Evolutionary conservation across 2,113 vertebrate species (phyloP).

Genomic region (Callaeas wilsoni): DNA sequence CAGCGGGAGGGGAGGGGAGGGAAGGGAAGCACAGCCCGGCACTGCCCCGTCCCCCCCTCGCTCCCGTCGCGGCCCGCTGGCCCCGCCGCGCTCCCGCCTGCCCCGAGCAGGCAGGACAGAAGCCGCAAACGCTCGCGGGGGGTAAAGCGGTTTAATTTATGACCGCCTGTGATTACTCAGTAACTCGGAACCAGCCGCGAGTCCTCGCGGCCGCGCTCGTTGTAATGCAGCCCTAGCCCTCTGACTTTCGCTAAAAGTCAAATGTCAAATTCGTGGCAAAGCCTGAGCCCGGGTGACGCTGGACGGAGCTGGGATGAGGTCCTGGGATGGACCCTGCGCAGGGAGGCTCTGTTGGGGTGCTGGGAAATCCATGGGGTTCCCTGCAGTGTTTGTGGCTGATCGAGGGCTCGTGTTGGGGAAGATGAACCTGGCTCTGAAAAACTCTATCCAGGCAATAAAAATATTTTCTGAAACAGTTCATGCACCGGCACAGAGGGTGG

Average conservation of each 20-base stretch:
- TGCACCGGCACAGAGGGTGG: background rate
- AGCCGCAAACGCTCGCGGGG: background rate
- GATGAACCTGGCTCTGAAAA: background rate
- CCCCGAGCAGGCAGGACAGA: background rate
- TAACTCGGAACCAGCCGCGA: conserved; percentile 1
- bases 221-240: background rate
- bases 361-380: accelerated
- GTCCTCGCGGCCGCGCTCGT: background rate
- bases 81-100: background rate
- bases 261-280: background rate
- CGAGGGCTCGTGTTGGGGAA: background rate
- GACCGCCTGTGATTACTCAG: conserved; percentile 34
- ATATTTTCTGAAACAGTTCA: background rate
- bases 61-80: background rate
- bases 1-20: no score
- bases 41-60: background rate
- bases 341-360: background rate
- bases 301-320: background rate
- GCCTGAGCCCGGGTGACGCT: background rate
- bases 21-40: background rate
- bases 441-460: background rate
- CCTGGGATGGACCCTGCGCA: accelerated
- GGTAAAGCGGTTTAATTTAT: conserved; percentile 57
- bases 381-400: background rate
- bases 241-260: background rate